These are phyloP conservation scores for Amphimallon solstitiale DNA, from an alignment of 2,888 invertebrate species.

Conservation along the genomic window DNA sequence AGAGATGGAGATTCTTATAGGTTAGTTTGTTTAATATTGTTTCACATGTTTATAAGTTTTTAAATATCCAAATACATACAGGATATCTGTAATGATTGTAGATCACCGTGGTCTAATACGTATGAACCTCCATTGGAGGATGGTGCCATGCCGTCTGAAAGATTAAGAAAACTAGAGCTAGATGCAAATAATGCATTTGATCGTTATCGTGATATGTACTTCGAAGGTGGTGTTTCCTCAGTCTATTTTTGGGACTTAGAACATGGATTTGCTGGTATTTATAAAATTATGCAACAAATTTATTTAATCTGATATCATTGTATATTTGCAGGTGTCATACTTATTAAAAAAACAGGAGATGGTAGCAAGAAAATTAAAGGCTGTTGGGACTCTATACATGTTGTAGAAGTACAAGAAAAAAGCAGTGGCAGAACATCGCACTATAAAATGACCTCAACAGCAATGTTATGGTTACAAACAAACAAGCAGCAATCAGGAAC, in stretches of 20 bases:
- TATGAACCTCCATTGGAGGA: slow-evolving; percentile 98
- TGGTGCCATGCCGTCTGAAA: slow-evolving; percentile 98
- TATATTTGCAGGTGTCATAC: slow-evolving; percentile 81
- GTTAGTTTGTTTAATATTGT: slow-evolving; percentile 58
- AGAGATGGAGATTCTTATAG: slow-evolving; percentile 98
- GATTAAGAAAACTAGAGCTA: slow-evolving; percentile 92
- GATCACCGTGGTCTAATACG: slow-evolving; percentile 98
- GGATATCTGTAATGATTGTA: slow-evolving; percentile 53
- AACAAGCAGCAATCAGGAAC: slow-evolving; percentile 96
- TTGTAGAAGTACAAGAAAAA: slow-evolving; percentile 98
- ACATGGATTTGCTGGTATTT: slow-evolving; percentile 90
- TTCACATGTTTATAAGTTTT: too few species aligned
- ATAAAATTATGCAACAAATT: not conserved
- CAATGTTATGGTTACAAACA: slow-evolving; percentile 99
- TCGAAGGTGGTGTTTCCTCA: slow-evolving; percentile 98
- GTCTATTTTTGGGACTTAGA: slow-evolving; percentile 99
- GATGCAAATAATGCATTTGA: slow-evolving; percentile 99
- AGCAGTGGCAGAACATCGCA: slow-evolving; percentile 93
- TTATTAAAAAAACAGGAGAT: slow-evolving; percentile 99
- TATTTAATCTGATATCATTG: too few species aligned
- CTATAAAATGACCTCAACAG: slow-evolving; percentile 98
- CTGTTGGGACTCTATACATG: slow-evolving; percentile 99
- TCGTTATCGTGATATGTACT: slow-evolving; percentile 99
- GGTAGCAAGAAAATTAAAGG: slow-evolving; percentile 99
- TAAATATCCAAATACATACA: not conserved